Evolutionary conservation across 2,113 vertebrate species (phyloP).

Genomic region (Coptodon bakossiorum): DNA sequence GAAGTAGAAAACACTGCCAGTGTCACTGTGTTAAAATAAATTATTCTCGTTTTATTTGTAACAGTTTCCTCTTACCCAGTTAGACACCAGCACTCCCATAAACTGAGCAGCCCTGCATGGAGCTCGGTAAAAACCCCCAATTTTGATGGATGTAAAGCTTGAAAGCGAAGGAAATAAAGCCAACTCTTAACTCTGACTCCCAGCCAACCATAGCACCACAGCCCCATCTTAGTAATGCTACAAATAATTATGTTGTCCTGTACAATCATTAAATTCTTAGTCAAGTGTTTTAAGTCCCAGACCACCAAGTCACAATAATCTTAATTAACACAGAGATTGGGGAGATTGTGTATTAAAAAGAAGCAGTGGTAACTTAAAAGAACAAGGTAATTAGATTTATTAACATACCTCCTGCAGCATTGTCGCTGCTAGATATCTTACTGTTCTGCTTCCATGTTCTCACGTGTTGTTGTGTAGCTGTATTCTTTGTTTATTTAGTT

Average conservation of each 20-base stretch:
- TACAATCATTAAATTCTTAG: not conserved
- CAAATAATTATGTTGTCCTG: not conserved
- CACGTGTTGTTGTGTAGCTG: not conserved
- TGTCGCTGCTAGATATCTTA: not conserved
- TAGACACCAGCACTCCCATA: not conserved
- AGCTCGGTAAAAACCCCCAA: rapidly evolving
- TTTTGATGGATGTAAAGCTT: not conserved
- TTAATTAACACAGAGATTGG: constrained; percentile 4
- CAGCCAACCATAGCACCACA: not conserved
- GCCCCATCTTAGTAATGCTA: not conserved
- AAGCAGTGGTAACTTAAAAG: not conserved
- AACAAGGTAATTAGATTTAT: not conserved
- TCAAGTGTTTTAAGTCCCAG: not conserved
- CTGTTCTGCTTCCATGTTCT: not conserved
- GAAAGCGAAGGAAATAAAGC: not conserved
- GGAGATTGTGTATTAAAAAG: not conserved
- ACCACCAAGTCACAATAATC: not conserved
- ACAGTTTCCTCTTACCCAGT: not conserved
- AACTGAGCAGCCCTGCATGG: not conserved
- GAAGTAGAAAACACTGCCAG: not conserved
- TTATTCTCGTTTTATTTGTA: not conserved
- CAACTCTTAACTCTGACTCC: not conserved
- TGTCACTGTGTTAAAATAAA: not conserved
- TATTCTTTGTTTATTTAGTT: not conserved
- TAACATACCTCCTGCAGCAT: not conserved